Evolutionary conservation across 2,888 invertebrate species (phyloP).

Genomic region (Campoletis raptor): DNA sequence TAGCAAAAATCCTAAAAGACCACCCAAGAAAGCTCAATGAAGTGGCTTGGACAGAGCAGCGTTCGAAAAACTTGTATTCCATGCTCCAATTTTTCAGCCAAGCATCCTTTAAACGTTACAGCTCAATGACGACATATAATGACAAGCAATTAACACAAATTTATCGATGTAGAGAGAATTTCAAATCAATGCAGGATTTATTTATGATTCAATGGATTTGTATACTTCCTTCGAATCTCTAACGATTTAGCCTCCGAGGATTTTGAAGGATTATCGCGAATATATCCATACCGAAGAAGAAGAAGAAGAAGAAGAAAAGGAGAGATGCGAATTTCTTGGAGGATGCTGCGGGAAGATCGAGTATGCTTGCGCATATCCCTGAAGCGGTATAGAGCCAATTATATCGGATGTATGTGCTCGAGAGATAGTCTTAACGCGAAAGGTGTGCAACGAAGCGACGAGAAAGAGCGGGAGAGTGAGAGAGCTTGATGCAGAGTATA

Average conservation of each 20-base stretch:
- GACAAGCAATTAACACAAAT: too few relatives aligned
- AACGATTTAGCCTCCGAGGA: background rate
- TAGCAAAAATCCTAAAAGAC: background rate
- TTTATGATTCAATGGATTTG: background rate
- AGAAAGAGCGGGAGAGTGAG: constrained; percentile 25
- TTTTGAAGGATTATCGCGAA: constrained; percentile 9
- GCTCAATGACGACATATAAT: too few relatives aligned
- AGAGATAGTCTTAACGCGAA: constrained; percentile 55
- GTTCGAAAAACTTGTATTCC: background rate
- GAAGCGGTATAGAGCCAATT: constrained; percentile 59
- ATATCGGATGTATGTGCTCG: constrained; percentile 58
- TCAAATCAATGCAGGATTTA: background rate
- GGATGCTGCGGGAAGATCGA: constrained; percentile 18
- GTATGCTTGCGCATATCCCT: constrained; percentile 44
- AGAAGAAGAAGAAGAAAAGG: constrained; percentile 8
- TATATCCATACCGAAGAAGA: constrained; percentile 3
- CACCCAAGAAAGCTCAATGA: background rate
- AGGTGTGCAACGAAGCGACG: constrained; percentile 43
- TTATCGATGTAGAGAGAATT: background rate
- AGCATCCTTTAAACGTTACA: too few relatives aligned
- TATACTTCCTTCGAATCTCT: background rate
- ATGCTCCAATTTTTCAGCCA: too few relatives aligned
- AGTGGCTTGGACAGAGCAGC: background rate
- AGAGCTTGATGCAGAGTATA: constrained; percentile 31
- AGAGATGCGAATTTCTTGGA: constrained; percentile 47